Evolutionary conservation across 2,797 vertebrate species (phyloP), one percentile per base, ranked within the genome.

Genomic region (Oophaga sylvatica): DNA sequence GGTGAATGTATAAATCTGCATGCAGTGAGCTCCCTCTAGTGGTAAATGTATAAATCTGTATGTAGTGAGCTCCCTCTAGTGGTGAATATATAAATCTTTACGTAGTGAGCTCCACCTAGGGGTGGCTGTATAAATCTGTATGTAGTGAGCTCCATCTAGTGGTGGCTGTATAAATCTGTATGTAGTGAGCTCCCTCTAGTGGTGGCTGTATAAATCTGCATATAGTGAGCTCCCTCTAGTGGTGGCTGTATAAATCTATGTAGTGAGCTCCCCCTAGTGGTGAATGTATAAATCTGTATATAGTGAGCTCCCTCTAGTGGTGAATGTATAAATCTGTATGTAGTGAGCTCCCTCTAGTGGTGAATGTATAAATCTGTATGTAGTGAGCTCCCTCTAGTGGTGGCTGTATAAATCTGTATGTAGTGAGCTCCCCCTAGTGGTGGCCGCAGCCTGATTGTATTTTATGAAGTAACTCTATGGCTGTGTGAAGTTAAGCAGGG

Each of bases 381-480:
- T 53, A 35, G 35, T 35, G 35, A 35, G 35, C 35, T 35, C 35
- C 35, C 35, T 3, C 35, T 35, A 35, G 35, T 35, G 35, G 35
- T 35, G 35, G 3, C 35, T 35, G 35, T 35, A 35, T 35, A 35
- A 1, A 35, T 35, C 35, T 35, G 35, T 35, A 22, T 15, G 67
- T 15, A 68, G 67, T 31, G 67, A 68, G 67, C 67, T 29, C 67
- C 67, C 67, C 31, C 67, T 68, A 68, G 67, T 68, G 67, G 67
- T 68, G 7, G 67, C 67, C 31, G 26, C 13, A 68, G 67, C 26
- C 20, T 29, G 12, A 31, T 6, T n/a, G 0, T 3, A 26, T 67
- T 67, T 67, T 67, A 29, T 35, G 35, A 35, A 35, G 35, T 35
- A 35, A 35, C 35, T 35, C 35, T 35, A 35, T 35, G 35, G 35